Conservation (phyloP, 35 echinoderm and acorn worm species). For the Ptychodera flava region DNA sequence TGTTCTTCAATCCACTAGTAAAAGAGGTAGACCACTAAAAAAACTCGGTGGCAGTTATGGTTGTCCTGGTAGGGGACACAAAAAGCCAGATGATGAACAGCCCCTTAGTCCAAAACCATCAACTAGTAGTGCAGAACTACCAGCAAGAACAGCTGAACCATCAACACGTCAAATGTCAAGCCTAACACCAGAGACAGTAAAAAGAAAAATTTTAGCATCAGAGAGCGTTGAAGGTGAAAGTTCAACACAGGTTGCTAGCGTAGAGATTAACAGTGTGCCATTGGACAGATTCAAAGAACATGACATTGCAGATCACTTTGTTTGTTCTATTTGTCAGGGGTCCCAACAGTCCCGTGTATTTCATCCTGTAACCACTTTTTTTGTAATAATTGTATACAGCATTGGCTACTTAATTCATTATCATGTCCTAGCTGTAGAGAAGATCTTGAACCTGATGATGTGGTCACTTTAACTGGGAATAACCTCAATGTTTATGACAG, state of each 20-base stretch:
- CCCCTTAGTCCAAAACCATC: no score
- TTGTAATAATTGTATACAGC: neutral
- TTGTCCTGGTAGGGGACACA: neutral
- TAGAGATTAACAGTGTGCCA: neutral
- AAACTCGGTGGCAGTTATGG: neutral
- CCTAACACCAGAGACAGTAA: no score
- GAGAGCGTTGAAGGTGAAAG: neutral
- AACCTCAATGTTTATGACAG: neutral
- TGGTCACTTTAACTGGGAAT: neutral
- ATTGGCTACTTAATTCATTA: neutral
- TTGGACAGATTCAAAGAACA: neutral
- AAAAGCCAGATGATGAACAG: no score
- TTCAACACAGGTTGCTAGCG: neutral
- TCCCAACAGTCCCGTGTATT: neutral
- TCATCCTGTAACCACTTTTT: neutral
- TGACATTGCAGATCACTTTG: neutral
- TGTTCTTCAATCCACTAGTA: neutral
- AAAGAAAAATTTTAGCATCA: no score
- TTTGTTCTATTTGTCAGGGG: neutral
- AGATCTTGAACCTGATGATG: neutral
- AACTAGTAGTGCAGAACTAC: no score
- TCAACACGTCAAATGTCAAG: neutral
- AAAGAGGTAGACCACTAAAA: neutral
- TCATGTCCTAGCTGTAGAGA: neutral
- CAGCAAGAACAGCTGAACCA: neutral